Percentiles rank a stretch among this genome's conserved stretches.
These are phyloP conservation scores for Plumapathes pennacea DNA, from an alignment of 92 coral and sea anemone species.

Conservation along the genomic window DNA sequence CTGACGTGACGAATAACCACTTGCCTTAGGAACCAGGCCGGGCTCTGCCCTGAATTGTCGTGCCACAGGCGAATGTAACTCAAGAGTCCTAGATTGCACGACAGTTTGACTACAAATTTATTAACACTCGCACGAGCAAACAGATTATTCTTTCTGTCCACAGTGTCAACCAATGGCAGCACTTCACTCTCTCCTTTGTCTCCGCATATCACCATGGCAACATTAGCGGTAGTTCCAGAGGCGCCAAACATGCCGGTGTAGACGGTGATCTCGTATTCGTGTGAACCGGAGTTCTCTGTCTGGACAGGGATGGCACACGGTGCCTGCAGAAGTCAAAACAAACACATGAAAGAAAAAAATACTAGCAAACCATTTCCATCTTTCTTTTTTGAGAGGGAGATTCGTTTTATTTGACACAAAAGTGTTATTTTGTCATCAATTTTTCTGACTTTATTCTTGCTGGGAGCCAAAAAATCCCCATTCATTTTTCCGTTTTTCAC, in stretches of 20 bases:
- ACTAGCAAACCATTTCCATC: too few species aligned
- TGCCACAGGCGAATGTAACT: slow-evolving; percentile 77
- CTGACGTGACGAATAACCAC: slow-evolving; percentile 61
- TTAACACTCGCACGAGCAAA: slow-evolving; percentile 64
- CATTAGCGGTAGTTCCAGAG: slow-evolving; percentile 88
- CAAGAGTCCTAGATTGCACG: slow-evolving; percentile 57
- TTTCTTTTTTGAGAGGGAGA: too few species aligned
- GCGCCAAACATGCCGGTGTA: slow-evolving; percentile 72
- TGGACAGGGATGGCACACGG: slow-evolving; percentile 14
- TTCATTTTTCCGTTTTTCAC: too few species aligned
- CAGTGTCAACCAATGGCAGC: slow-evolving; percentile 49
- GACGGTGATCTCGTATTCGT: slow-evolving; percentile 68
- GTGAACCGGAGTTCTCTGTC: slow-evolving; percentile 25
- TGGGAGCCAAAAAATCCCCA: too few species aligned
- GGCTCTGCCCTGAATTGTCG: slow-evolving; percentile 71
- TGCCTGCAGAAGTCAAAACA: slow-evolving; percentile 9
- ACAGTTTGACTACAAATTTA: slow-evolving; percentile 53
- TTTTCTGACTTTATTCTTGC: too few species aligned
- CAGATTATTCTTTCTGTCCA: slow-evolving; percentile 37
- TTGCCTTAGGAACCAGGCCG: slow-evolving; percentile 71
- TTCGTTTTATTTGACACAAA: too few species aligned
- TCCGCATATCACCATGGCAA: slow-evolving; percentile 58
- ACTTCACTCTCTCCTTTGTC: slow-evolving; percentile 58
- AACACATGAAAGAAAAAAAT: too few species aligned
- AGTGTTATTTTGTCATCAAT: too few species aligned